These are phyloP conservation scores for Tyto alba DNA, from an alignment of 2,113 vertebrate genomes.

Conservation along the genomic window DNA sequence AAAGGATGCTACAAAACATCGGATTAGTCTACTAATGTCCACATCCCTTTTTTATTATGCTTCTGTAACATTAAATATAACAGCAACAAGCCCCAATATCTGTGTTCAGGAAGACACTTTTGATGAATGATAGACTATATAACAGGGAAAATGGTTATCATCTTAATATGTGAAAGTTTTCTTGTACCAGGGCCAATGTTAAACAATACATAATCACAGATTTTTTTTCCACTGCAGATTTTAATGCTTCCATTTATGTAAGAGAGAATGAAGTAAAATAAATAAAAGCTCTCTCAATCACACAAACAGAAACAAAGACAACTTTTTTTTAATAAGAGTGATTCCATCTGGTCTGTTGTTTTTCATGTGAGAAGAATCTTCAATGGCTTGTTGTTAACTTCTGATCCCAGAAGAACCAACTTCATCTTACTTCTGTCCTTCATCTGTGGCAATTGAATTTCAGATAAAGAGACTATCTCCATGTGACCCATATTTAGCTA, in stretches of 20 bases:
- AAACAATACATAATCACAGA: neutral
- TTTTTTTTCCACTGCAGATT: neutral
- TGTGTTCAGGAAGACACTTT: neutral
- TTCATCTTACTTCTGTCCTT: constrained; percentile 27
- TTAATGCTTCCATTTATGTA: neutral
- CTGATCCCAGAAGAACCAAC: constrained; percentile 10
- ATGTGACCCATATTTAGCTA: constrained; percentile 53
- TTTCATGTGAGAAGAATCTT: neutral
- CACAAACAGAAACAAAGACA: neutral
- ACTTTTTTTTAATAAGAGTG: neutral
- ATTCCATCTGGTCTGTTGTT: neutral
- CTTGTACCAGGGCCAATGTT: neutral
- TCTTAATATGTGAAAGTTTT: neutral
- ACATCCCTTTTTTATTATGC: neutral
- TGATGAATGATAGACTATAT: neutral
- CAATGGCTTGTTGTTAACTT: constrained; percentile 8
- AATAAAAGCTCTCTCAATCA: neutral
- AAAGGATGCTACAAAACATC: neutral
- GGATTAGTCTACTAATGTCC: neutral
- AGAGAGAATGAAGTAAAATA: neutral
- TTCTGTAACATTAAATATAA: neutral
- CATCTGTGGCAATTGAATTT: constrained; percentile 32
- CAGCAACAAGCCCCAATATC: neutral
- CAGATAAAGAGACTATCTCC: neutral
- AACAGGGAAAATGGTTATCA: neutral